These are phyloP conservation scores for Tortrix viridana DNA, from an alignment of 2,888 invertebrate genomes.

Conservation along the genomic window DNA sequence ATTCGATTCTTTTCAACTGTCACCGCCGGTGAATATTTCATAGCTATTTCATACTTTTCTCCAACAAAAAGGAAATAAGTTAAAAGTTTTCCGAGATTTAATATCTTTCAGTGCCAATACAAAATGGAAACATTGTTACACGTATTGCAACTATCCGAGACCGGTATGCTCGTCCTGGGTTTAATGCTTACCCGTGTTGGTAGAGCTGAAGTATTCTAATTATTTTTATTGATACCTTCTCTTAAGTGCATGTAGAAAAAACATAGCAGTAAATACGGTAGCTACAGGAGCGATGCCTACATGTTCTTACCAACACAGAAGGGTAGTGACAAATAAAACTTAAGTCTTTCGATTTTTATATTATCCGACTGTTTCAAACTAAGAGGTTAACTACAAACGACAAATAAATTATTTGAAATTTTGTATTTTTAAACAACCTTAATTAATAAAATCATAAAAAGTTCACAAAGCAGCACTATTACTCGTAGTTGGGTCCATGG, in stretches of 20 bases:
- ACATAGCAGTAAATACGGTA: not conserved
- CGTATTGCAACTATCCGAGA: constrained; percentile 1
- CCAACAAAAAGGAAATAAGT: constrained; percentile 55
- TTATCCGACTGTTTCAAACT: too few species aligned
- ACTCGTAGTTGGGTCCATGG: too few species aligned
- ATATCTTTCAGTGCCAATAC: constrained; percentile 55
- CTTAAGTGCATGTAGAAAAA: not conserved
- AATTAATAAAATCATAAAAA: too few species aligned
- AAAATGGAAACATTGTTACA: constrained; percentile 35
- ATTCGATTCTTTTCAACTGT: constrained; percentile 70
- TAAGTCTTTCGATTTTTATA: too few species aligned
- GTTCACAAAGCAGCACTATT: too few species aligned
- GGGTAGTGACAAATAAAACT: too few species aligned
- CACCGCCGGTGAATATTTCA: constrained; percentile 65
- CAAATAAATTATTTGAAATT: too few species aligned
- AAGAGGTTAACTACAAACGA: too few species aligned
- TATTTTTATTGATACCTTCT: not conserved
- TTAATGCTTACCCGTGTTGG: not conserved
- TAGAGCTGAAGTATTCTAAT: not conserved
- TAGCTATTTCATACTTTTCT: constrained; percentile 50
- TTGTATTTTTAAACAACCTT: too few species aligned
- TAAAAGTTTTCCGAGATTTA: constrained; percentile 58
- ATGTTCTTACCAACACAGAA: too few species aligned
- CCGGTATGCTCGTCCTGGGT: not conserved
- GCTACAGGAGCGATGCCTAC: too few species aligned